A percentile compares a stretch with the other conserved stretches of the same genome.
phyloP scores from a whole-genome alignment of 2,113 vertebrate species.

The Gobiocypris rarus region DNA sequence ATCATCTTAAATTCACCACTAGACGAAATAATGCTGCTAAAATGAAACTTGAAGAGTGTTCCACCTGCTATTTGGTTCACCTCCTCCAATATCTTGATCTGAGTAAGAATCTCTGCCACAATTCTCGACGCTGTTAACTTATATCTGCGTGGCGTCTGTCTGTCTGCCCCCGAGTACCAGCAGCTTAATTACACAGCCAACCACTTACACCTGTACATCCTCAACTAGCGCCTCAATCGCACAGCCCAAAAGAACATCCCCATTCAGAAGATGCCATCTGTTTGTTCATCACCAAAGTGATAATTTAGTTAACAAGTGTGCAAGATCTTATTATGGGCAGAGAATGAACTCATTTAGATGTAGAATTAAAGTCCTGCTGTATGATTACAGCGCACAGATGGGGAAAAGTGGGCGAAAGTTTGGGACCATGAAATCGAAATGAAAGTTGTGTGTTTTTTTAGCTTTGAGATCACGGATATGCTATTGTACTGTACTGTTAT shows the following conservation, averaged over 20 bases:
- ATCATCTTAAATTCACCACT: too few species aligned
- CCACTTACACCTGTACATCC: conserved; percentile 10
- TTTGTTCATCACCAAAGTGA: conserved; percentile 20
- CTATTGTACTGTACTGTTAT: too few species aligned
- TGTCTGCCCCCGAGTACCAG: background rate
- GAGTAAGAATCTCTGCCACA: background rate
- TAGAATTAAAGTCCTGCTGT: conserved; percentile 27
- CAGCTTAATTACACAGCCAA: conserved; percentile 5
- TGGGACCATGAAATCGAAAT: background rate
- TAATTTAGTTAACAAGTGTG: conserved; percentile 36
- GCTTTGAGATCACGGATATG: background rate
- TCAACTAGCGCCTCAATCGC: background rate
- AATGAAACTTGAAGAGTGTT: background rate
- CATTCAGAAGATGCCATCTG: conserved; percentile 27
- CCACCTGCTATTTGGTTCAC: background rate
- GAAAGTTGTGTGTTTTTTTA: background rate
- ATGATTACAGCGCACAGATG: background rate
- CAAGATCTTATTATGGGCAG: conserved; percentile 27
- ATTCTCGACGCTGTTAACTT: background rate
- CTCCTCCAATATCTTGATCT: background rate
- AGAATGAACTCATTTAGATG: conserved; percentile 37
- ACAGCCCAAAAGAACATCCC: background rate
- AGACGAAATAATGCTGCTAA: background rate
- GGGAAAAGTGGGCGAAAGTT: background rate
- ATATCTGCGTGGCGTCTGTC: background rate